Evolutionary conservation across 1,140 invertebrate species (phyloP).

Genomic region (Ceratitis capitata): DNA sequence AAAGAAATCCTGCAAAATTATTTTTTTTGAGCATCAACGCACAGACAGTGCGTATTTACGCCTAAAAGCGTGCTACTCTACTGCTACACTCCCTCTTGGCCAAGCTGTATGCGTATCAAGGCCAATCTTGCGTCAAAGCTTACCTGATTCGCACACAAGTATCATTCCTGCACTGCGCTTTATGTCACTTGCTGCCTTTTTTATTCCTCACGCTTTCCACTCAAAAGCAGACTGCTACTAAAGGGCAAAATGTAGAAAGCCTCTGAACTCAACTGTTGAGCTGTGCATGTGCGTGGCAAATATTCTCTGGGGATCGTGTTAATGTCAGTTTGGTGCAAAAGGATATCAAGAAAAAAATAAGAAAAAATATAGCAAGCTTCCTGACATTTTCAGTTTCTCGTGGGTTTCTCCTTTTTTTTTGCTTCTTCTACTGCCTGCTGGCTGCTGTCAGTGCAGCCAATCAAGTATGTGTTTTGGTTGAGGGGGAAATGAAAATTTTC

Average conservation of each 20-base stretch:
- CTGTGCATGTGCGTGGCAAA: not conserved
- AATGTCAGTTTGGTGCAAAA: not conserved
- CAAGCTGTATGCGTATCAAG: not conserved
- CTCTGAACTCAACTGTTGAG: not conserved
- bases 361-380: not conserved
- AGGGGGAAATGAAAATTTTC: not conserved
- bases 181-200: not conserved
- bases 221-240: not conserved
- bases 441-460: not conserved
- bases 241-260: not conserved
- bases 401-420: not conserved
- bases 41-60: not conserved
- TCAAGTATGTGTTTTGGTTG: not conserved
- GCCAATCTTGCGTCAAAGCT: not conserved
- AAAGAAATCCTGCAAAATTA: not conserved
- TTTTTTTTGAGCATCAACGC: not conserved
- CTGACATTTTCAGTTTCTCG: not conserved
- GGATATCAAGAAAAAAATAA: not conserved
- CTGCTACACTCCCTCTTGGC: not conserved
- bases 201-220: not conserved
- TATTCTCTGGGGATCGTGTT: not conserved
- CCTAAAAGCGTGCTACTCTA: not conserved
- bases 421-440: not conserved
- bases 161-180: not conserved
- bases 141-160: not conserved